These are phyloP conservation scores for Neopipo cinnamomea DNA, from an alignment of 2,113 vertebrate genomes.

Conservation along the genomic window DNA sequence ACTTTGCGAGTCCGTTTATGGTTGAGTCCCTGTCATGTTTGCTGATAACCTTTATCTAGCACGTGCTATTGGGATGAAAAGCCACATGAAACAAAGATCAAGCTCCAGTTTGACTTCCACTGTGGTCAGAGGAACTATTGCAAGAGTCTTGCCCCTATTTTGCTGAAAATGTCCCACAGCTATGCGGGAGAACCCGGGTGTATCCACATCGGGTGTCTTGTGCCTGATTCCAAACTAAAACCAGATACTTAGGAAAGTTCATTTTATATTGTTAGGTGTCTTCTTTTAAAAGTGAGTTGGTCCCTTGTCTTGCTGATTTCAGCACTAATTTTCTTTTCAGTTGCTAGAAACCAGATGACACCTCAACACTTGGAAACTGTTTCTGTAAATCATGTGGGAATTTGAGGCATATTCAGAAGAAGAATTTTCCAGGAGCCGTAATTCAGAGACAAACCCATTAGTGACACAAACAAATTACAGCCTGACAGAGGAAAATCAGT, in stretches of 20 bases:
- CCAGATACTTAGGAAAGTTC: neutral
- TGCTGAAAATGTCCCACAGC: neutral
- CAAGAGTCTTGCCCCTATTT: rapidly evolving
- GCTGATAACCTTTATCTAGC: neutral
- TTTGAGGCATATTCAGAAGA: neutral
- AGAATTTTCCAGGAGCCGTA: neutral
- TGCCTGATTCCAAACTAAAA: neutral
- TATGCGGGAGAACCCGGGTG: neutral
- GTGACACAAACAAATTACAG: neutral
- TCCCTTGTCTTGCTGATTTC: neutral
- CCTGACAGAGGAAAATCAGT: neutral
- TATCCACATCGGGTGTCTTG: neutral
- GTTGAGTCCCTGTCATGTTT: rapidly evolving
- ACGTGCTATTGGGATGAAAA: neutral
- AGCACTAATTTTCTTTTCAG: neutral
- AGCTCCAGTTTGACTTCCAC: neutral
- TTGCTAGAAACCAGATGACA: neutral
- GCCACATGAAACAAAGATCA: rapidly evolving
- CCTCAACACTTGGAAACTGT: neutral
- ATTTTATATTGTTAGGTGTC: neutral
- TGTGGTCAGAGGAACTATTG: neutral
- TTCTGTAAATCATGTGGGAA: neutral
- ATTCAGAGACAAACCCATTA: neutral
- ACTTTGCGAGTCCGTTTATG: rapidly evolving
- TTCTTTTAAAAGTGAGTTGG: neutral